Percentiles rank a stretch among this genome's conserved stretches.
Evolutionary conservation across 2,888 invertebrate species (phyloP).

Genomic region (Clepsis dumicolana): DNA sequence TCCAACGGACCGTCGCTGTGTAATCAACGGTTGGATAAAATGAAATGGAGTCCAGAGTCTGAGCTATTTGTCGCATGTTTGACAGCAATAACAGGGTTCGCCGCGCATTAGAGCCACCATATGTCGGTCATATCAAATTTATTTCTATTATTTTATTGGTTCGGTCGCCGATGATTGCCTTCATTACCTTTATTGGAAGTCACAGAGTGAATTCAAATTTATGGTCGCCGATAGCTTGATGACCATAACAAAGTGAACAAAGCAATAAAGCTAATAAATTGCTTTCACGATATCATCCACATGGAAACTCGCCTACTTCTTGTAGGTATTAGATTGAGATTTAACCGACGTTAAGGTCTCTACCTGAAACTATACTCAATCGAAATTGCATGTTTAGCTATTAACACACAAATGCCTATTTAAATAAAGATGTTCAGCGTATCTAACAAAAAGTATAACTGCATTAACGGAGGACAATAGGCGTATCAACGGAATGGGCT

Average conservation of each 20-base stretch:
- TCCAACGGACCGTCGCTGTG: constrained; percentile 81
- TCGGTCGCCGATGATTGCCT: constrained; percentile 80
- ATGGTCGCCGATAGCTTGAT: constrained; percentile 80
- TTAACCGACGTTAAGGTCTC: not conserved
- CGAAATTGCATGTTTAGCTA: constrained; percentile 2
- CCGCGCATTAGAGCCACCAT: constrained; percentile 82
- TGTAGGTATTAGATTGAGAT: constrained; percentile 50
- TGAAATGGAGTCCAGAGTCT: constrained; percentile 75
- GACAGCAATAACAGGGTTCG: constrained; percentile 85
- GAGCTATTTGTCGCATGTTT: constrained; percentile 85
- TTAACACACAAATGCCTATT: constrained; percentile 4
- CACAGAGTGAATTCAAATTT: constrained; percentile 84
- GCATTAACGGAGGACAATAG: constrained; percentile 78
- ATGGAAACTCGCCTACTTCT: constrained; percentile 27
- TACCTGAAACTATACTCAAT: not conserved
- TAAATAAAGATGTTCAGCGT: constrained; percentile 31
- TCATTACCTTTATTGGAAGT: constrained; percentile 85
- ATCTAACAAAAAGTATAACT: constrained; percentile 65
- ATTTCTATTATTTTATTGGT: constrained; percentile 86
- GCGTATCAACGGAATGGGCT: constrained; percentile 77
- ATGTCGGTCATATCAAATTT: constrained; percentile 86
- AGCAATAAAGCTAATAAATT: constrained; percentile 82
- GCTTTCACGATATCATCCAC: constrained; percentile 66
- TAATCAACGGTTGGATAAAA: constrained; percentile 82
- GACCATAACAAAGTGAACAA: constrained; percentile 80